phyloP scores from a whole-genome alignment of 2,888 invertebrate genomes.

The Pardosa pseudoannulata region DNA sequence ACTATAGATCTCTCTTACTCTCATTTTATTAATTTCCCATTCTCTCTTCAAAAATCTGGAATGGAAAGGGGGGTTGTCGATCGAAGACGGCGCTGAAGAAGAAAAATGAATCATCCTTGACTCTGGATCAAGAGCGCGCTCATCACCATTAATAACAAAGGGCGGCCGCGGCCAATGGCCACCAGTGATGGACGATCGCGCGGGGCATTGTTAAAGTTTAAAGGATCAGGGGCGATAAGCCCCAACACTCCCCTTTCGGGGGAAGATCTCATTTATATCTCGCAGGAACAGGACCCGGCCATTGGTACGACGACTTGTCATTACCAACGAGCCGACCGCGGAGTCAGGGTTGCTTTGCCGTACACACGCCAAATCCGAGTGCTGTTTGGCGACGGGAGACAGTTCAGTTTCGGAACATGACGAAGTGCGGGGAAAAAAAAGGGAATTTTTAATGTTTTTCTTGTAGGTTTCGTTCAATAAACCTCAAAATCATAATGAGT shows the following conservation, averaged over 20 bases:
- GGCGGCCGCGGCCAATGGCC: slow-evolving; percentile 67
- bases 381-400: too few species aligned
- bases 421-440: too few species aligned
- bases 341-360: slow-evolving; percentile 48
- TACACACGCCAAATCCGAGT: too few species aligned
- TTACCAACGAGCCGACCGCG: slow-evolving; percentile 71
- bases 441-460: too few species aligned
- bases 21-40: slow-evolving; percentile 34
- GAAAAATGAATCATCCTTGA: slow-evolving; percentile 72
- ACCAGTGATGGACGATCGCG: slow-evolving; percentile 70
- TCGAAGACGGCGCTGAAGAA: slow-evolving; percentile 31
- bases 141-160: slow-evolving; percentile 72
- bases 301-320: slow-evolving; percentile 69
- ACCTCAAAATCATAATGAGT: too few species aligned
- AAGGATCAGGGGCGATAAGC: slow-evolving; percentile 72
- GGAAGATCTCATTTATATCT: slow-evolving; percentile 70
- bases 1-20: too few species aligned
- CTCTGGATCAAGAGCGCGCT: slow-evolving; percentile 47
- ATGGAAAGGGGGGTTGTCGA: background rate
- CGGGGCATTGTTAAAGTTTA: slow-evolving; percentile 71
- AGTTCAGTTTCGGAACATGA: too few species aligned
- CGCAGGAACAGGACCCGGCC: slow-evolving; percentile 69
- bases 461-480: too few species aligned
- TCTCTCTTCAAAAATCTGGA: background rate
- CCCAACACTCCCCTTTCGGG: slow-evolving; percentile 69